Evolutionary conservation across 1,140 invertebrate species (phyloP).

Genomic region (Calosoma granatense): DNA sequence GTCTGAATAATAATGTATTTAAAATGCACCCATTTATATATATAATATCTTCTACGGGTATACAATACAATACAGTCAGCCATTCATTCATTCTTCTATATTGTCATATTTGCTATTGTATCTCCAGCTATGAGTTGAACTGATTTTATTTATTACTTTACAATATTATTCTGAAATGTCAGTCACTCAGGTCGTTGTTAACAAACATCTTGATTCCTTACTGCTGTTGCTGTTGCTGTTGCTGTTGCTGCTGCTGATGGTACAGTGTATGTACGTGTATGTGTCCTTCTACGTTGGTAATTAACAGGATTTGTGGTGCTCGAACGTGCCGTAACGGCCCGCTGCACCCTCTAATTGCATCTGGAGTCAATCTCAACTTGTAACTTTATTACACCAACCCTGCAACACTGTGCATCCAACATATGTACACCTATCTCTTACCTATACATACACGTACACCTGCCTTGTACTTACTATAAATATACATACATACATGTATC

Average conservation of each 20-base stretch:
- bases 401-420: neutral
- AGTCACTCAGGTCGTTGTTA: no score
- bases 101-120: neutral
- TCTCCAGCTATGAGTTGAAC: constrained; percentile 7
- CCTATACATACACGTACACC: no score
- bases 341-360: constrained; percentile 2
- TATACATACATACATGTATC: no score
- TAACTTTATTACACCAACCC: neutral
- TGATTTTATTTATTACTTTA: constrained; percentile 12
- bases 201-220: no score
- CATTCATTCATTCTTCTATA: constrained; percentile 13
- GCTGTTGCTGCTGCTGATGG: no score
- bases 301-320: neutral
- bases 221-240: no score
- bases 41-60: no score
- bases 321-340: constrained; percentile 3
- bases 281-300: neutral
- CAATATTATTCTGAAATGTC: neutral
- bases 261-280: no score
- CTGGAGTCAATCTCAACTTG: constrained; percentile 5
- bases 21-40: constrained; percentile 23
- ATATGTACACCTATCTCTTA: no score
- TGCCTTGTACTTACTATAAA: no score
- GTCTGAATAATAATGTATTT: constrained; percentile 31
- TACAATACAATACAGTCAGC: no score